Percentiles rank a stretch among this genome's conserved stretches.
Evolutionary conservation across 2,888 invertebrate species (phyloP).

Genomic region (Megalurothrips usitatus): DNA sequence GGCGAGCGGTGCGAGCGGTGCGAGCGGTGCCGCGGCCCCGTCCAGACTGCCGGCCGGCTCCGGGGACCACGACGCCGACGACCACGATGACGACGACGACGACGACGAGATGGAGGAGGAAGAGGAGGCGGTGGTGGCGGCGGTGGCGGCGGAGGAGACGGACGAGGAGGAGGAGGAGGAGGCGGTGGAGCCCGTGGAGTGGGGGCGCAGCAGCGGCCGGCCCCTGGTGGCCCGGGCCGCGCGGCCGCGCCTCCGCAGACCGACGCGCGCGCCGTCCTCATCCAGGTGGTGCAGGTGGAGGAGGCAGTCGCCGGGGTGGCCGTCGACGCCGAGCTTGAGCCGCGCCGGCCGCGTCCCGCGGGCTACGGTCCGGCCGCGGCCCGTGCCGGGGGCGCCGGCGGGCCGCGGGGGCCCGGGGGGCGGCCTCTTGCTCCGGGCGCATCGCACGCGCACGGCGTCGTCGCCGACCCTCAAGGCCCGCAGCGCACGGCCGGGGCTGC

Average conservation of each 20-base stretch:
- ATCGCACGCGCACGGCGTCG: too few relatives aligned
- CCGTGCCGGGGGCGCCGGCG: too few relatives aligned
- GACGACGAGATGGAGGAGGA: not conserved
- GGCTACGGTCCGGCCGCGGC: too few relatives aligned
- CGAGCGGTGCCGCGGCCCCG: not conserved
- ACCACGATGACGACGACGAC: not conserved
- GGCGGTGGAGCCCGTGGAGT: constrained; percentile 9
- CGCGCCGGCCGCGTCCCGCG: too few relatives aligned
- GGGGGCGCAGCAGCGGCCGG: not conserved
- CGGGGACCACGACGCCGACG: not conserved
- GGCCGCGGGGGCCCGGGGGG: too few relatives aligned
- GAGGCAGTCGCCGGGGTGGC: not conserved
- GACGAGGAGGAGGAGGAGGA: constrained; percentile 11
- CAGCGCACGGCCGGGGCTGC: not conserved
- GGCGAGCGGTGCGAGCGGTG: not conserved
- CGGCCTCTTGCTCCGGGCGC: too few relatives aligned
- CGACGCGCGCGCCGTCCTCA: not conserved
- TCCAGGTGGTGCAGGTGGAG: not conserved
- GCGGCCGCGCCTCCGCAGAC: not conserved
- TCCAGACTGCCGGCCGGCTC: not conserved
- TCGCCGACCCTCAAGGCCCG: too few relatives aligned
- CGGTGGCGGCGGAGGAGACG: not conserved
- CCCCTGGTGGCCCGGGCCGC: not conserved
- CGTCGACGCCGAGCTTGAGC: not conserved
- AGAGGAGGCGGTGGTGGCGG: not conserved